phyloP scores from a whole-genome alignment of 1,140 invertebrate genomes.

The Sinella curviseta region DNA sequence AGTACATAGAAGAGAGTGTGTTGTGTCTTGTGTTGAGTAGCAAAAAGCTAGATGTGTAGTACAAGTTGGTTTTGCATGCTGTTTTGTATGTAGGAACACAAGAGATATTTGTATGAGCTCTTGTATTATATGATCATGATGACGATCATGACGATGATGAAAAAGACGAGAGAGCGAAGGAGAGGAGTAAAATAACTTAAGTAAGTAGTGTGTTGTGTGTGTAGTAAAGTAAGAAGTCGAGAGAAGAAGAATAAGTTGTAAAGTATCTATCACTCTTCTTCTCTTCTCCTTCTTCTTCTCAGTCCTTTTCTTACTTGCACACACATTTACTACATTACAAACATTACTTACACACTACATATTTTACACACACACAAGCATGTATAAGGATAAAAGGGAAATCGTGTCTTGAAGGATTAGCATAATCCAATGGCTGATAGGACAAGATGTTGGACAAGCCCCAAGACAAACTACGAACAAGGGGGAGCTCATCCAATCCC shows the following conservation, averaged over 20 bases:
- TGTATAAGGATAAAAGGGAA: slow-evolving; percentile 47
- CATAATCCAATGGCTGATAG: slow-evolving; percentile 51
- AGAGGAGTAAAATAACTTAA: slow-evolving; percentile 6
- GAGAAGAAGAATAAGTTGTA: not conserved
- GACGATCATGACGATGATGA: not conserved
- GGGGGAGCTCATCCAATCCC: slow-evolving; percentile 39
- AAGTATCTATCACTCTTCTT: slow-evolving; percentile 15
- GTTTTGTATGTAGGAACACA: slow-evolving; percentile 9
- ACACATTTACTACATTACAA: not conserved
- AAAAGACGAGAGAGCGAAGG: not conserved
- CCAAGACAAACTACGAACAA: slow-evolving; percentile 50
- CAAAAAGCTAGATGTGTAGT: not conserved
- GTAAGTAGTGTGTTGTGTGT: not conserved
- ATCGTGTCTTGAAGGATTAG: slow-evolving; percentile 48
- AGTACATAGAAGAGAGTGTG: not conserved
- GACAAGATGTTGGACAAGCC: slow-evolving; percentile 50
- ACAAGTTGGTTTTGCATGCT: slow-evolving; percentile 21
- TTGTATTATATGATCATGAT: slow-evolving; percentile 7
- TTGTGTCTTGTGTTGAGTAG: not conserved
- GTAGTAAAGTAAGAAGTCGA: not conserved
- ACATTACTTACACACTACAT: not conserved
- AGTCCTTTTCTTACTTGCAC: not conserved
- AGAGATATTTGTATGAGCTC: slow-evolving; percentile 20
- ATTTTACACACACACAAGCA: not conserved
- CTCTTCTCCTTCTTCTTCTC: not conserved